phyloP scores from a whole-genome alignment of 2,113 vertebrate species.

The Podilymbus podiceps region DNA sequence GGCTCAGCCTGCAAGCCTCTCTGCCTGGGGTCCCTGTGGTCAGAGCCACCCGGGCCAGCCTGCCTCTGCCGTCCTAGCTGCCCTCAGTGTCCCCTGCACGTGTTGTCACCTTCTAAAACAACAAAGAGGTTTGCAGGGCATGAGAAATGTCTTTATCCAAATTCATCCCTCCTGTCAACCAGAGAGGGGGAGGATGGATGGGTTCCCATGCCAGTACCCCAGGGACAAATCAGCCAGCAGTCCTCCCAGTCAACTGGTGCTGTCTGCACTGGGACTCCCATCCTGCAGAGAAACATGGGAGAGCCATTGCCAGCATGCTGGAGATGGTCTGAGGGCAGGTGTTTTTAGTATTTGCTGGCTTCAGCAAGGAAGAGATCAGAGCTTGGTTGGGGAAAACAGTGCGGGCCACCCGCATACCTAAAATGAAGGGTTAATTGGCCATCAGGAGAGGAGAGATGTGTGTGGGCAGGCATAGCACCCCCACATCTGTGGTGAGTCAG shows the following conservation, averaged over 20 bases:
- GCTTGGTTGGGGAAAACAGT: background rate
- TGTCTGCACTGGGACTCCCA: background rate
- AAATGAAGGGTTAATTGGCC: background rate
- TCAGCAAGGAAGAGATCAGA: background rate
- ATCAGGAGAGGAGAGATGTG: background rate
- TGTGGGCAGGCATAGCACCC: background rate
- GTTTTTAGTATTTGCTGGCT: background rate
- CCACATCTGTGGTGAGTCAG: background rate
- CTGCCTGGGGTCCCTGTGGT: background rate
- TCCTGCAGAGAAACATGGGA: background rate
- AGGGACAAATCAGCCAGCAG: background rate
- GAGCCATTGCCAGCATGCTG: background rate
- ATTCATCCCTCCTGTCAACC: background rate
- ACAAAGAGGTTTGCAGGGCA: background rate
- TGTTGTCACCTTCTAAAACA: background rate
- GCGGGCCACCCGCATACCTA: background rate
- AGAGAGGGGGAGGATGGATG: background rate
- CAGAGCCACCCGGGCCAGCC: background rate
- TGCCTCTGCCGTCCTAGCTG: background rate
- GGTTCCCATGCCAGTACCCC: background rate
- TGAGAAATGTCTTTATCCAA: background rate
- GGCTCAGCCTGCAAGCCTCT: background rate
- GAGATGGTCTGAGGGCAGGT: background rate
- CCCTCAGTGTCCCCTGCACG: background rate
- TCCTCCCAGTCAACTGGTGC: background rate